These are phyloP conservation scores for Tychaedon coryphoeus DNA, from an alignment of 2,113 vertebrate genomes.

Conservation along the genomic window DNA sequence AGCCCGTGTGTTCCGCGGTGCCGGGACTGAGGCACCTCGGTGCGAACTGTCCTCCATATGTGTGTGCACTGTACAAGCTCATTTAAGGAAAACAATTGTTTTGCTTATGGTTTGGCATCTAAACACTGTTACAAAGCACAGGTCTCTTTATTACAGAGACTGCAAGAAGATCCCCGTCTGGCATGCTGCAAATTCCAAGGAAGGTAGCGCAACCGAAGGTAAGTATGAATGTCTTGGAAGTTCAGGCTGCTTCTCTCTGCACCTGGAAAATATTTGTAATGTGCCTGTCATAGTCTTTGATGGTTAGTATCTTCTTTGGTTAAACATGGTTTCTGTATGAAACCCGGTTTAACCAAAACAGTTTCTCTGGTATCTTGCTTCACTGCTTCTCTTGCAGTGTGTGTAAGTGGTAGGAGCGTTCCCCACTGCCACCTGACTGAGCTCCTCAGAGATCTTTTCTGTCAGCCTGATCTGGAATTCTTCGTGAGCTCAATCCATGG, in stretches of 20 bases:
- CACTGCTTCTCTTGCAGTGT: not conserved
- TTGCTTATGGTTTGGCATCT: not conserved
- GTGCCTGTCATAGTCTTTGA: accelerated
- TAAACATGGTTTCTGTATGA: not conserved
- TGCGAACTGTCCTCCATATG: not conserved
- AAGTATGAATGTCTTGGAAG: not conserved
- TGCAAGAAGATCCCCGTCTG: not conserved
- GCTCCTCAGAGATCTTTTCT: not conserved
- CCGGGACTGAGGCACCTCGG: not conserved
- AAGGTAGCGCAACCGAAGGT: not conserved
- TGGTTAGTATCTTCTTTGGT: not conserved
- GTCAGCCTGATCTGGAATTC: not conserved
- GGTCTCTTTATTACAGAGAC: not conserved
- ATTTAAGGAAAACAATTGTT: not conserved
- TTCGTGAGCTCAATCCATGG: not conserved
- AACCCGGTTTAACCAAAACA: too few species aligned
- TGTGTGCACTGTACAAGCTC: not conserved
- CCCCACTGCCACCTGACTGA: not conserved
- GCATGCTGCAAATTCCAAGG: not conserved
- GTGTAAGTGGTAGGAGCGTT: not conserved
- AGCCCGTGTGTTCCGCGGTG: not conserved
- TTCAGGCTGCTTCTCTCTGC: not conserved
- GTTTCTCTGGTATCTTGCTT: not conserved
- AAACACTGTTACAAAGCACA: not conserved
- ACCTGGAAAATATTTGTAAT: not conserved